These are phyloP conservation scores for Thereuonema tuberculata DNA, from an alignment of 1,140 invertebrate genomes.

Conservation along the genomic window DNA sequence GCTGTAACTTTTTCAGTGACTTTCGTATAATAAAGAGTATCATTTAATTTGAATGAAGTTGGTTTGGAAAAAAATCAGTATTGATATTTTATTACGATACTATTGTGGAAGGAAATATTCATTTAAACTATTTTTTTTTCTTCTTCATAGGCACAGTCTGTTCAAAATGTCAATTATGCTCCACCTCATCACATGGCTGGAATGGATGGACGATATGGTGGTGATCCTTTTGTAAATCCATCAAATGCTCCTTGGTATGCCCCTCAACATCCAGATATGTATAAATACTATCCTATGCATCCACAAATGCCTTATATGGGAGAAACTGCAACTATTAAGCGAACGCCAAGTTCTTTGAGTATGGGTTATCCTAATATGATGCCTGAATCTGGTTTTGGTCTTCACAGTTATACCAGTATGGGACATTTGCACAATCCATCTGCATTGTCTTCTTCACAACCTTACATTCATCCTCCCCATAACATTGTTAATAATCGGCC, in stretches of 20 bases:
- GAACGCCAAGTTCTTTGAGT: not conserved
- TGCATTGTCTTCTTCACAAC: not conserved
- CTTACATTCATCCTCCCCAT: not conserved
- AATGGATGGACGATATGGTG: not conserved
- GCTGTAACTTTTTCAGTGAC: too few relatives aligned
- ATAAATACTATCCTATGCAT: not conserved
- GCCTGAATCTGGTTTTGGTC: not conserved
- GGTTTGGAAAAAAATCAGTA: too few relatives aligned
- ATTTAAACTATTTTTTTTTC: too few relatives aligned
- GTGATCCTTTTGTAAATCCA: not conserved
- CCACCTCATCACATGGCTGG: too few relatives aligned
- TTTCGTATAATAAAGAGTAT: too few relatives aligned
- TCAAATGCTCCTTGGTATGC: not conserved
- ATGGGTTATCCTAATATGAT: not conserved
- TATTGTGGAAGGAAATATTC: too few relatives aligned
- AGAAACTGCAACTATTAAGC: too few relatives aligned
- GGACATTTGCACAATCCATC: not conserved
- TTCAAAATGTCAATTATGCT: not conserved
- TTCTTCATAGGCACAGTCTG: not conserved
- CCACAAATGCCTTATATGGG: too few relatives aligned
- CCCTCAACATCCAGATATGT: not conserved
- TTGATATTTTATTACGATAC: too few relatives aligned
- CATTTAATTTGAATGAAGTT: too few relatives aligned
- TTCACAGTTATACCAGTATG: not conserved
- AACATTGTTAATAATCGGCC: not conserved